Evolutionary conservation across 2,797 vertebrate species (phyloP), one percentile per base, ranked within the genome.

Genomic region (Scolopax rusticola): DNA sequence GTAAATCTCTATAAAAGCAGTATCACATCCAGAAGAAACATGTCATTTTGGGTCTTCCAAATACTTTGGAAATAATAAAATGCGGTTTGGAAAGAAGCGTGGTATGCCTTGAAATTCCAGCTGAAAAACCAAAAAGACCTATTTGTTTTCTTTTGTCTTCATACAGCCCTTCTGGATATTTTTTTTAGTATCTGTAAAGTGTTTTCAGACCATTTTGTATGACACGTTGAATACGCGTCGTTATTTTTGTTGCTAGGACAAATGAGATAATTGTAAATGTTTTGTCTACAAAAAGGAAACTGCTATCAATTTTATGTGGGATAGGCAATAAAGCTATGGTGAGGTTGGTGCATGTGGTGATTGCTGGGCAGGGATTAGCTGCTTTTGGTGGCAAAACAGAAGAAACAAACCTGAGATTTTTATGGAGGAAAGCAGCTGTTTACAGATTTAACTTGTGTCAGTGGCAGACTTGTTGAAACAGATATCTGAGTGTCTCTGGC

Each of bases 31-130:
- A 97, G 96, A 96, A 97, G 90, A 93, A 97, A 96, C 87, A 89
- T 95, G 90, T 97, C 54, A 76, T 93, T 95, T 95, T 88, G 77
- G 41, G 65, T 94, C 82, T 84, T 97, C 91, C 84, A 95, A 89
- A 95, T 90, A 88, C 84, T 90, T 96, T 88, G 75, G 78, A 96
- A 97, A 96, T 27, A 97, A 91, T 96, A 95, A 92, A 95, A 96
- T 90, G 78, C 6, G 78, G 87, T 95, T 97, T 97, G 97, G 95
- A 96, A 97, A 94, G 94, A 95, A 93, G 78, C 23, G 7, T 47
- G 54, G 84, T 95, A 77, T 95, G 87, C 93, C 84, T 97, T 93
- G 91, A 89, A 95, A 97, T 97, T 95, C 88, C 93, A 96, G 57
- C 78, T 87, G 77, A 95, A 96, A 92, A 94, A 78, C 81, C 38